Base-by-base conservation (phyloP, 1,140 invertebrate species). In the Drosophila orosa region DNA sequence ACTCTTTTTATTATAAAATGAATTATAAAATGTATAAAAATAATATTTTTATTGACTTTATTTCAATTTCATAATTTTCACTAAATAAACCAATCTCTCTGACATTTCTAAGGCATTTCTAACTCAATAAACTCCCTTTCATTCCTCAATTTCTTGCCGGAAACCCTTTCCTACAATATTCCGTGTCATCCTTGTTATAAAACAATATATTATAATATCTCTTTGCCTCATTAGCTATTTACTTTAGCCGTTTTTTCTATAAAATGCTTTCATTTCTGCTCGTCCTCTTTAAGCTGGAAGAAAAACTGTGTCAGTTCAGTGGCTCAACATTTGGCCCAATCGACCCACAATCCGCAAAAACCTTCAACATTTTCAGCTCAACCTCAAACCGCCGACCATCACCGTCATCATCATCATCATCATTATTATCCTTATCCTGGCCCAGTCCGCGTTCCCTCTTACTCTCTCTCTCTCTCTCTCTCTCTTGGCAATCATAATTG, bases 401-500 rank as follows among this genome's bases (percentile, higher is more conserved):
- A 19, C 13, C 47, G n/a, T 50, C 35, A 6, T 35, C 42, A 7
- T 35, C 42, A 19, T 25, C 27, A 22, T 52, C 65, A 48, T 22
- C n/a, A 22, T 22, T 22, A 22, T 22, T 22, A 45, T 24, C 22
- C 37, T 52, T 35, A 54, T 66, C 37, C 33, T 9, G 19, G 47
- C 52, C 48, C 12, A 31, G n/a, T 31, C 25, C 35, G 5, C 9
- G 42, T 22, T 10, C 17, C 24, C 35, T 24, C 24, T 25, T n/a
- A n/a, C 22, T 4, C 25, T 9, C 45, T 31, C 57, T 40, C n/a
- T 33, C 29, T 31, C 25, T 12, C 22, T 19, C 48, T 15, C 25
- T n/a, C 45, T 54, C 57, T 47, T 33, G 50, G 33, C 67, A 66
- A 61, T 78, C 78, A 75, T 85, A 85, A 86, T 85, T 86, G 84